phyloP scores from a whole-genome alignment of 1,140 invertebrate genomes.

The Drosophila simulans region DNA sequence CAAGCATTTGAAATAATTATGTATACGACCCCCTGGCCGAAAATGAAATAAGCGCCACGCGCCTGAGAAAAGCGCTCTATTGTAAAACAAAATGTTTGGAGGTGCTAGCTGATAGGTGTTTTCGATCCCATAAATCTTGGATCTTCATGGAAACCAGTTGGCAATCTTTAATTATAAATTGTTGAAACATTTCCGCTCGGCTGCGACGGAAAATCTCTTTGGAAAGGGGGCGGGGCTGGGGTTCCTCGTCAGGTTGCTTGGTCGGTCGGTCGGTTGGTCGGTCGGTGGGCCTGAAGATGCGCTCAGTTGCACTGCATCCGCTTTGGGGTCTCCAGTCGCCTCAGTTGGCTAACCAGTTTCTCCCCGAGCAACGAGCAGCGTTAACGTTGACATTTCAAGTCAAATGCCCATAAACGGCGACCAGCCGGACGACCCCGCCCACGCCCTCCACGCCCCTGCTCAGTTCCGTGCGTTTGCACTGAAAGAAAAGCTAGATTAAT shows the following conservation, averaged over 20 bases:
- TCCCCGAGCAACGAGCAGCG: slow-evolving; percentile 56
- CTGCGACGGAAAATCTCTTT: slow-evolving; percentile 39
- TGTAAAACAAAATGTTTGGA: slow-evolving; percentile 39
- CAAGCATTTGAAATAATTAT: background rate
- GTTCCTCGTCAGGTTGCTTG: slow-evolving; percentile 40
- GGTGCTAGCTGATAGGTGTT: slow-evolving; percentile 57
- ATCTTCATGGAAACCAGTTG: slow-evolving; percentile 51
- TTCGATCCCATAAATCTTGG: slow-evolving; percentile 43
- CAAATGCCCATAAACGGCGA: slow-evolving; percentile 78
- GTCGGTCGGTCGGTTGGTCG: slow-evolving; percentile 44
- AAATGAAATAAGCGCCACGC: background rate
- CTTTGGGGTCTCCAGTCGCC: slow-evolving; percentile 47
- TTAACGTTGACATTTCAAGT: slow-evolving; percentile 80
- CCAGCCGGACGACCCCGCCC: slow-evolving; percentile 53
- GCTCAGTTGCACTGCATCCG: slow-evolving; percentile 78
- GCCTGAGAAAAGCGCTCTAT: slow-evolving; percentile 14
- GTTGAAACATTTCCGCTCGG: slow-evolving; percentile 54
- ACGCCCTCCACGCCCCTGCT: slow-evolving; percentile 11
- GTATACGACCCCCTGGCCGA: slow-evolving; percentile 1
- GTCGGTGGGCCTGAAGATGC: slow-evolving; percentile 64
- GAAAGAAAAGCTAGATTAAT: background rate
- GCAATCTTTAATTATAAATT: slow-evolving; percentile 65
- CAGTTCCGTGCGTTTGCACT: slow-evolving; percentile 26
- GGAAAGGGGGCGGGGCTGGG: slow-evolving; percentile 12
- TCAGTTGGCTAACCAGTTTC: slow-evolving; percentile 80